Evolutionary conservation across 2,888 invertebrate species (phyloP).

Genomic region (Scaptomyza cyrtandrae): DNA sequence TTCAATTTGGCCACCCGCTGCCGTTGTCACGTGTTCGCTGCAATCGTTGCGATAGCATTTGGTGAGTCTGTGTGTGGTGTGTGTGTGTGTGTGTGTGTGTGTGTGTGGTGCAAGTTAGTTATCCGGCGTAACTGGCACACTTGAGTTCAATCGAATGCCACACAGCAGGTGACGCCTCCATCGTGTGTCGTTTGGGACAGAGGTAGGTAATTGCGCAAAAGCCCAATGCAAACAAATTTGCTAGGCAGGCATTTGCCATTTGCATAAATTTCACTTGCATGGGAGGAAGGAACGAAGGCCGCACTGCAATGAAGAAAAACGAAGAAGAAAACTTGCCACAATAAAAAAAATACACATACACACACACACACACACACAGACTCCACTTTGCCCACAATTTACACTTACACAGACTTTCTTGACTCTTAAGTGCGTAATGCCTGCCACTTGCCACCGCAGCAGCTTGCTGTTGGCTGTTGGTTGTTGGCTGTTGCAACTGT

Average conservation of each 20-base stretch:
- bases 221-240: conserved; percentile 42
- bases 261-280: conserved; percentile 77
- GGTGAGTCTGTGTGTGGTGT: background rate
- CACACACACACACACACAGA: conserved; percentile 2
- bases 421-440: conserved; percentile 40
- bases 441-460: conserved; percentile 16
- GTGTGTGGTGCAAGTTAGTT: conserved; percentile 3
- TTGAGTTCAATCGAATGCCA: conserved; percentile 75
- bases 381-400: conserved; percentile 22
- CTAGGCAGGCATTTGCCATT: conserved; percentile 40
- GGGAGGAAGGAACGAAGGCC: conserved; percentile 25
- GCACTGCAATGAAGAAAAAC: conserved; percentile 13
- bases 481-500: background rate
- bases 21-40: conserved; percentile 60
- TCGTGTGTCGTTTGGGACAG: conserved; percentile 30
- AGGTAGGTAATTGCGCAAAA: conserved; percentile 66
- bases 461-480: background rate
- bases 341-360: background rate
- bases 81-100: background rate
- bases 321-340: too few species aligned
- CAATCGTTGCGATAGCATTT: conserved; percentile 10
- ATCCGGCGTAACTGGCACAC: conserved; percentile 69
- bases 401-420: conserved; percentile 10
- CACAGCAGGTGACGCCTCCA: conserved; percentile 70
- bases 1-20: conserved; percentile 57